Percentiles rank a stretch among this genome's conserved stretches.
phyloP scores from a whole-genome alignment of 2,113 vertebrate genomes.

The Actenoides lindsayi region DNA sequence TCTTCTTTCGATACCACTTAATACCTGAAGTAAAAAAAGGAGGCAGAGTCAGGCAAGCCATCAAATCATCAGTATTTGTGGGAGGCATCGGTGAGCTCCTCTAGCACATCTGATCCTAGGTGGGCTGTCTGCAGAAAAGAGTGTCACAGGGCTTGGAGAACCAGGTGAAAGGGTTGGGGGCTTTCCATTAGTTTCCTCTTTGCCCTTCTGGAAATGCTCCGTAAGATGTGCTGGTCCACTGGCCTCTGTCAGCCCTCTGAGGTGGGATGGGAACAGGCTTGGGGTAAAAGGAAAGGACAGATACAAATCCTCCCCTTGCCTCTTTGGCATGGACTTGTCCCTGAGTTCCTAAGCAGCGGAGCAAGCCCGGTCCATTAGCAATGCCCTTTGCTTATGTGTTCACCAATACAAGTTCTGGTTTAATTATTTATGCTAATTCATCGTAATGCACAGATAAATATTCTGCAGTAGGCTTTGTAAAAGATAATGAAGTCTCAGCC shows the following conservation, averaged over 20 bases:
- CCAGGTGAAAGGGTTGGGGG: background rate
- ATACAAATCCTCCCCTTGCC: background rate
- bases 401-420: background rate
- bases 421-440: constrained; percentile 71
- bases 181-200: background rate
- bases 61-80: background rate
- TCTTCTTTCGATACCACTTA: background rate
- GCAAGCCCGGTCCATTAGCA: constrained; percentile 31
- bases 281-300: background rate
- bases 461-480: constrained; percentile 60
- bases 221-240: background rate
- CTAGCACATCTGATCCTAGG: background rate
- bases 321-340: background rate
- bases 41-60: background rate
- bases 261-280: background rate
- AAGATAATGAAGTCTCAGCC: constrained; percentile 67
- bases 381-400: constrained; percentile 8
- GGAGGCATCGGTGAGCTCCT: background rate
- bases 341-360: background rate
- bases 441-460: constrained; percentile 49
- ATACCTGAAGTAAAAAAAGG: constrained; percentile 11
- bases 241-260: background rate
- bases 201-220: rapidly evolving
- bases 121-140: background rate
- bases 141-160: background rate